These are phyloP conservation scores for Hippoglossus hippoglossus DNA, from an alignment of 2,797 vertebrate species.

Conservation along the genomic window DNA sequence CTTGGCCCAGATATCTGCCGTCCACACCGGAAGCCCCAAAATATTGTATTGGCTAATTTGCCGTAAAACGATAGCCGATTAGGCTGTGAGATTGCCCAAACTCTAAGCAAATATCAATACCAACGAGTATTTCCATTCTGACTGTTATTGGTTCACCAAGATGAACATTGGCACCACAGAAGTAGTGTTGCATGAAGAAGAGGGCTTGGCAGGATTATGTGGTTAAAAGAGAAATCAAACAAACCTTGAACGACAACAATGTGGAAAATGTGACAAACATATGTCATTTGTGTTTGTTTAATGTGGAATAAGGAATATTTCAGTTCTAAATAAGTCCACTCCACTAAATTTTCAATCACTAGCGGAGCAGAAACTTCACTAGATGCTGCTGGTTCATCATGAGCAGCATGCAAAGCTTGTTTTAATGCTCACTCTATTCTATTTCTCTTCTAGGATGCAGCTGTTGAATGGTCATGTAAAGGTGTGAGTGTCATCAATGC, in stretches of 20 bases:
- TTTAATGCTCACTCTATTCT: constrained; percentile 5
- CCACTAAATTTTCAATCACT: neutral
- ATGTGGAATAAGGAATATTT: neutral
- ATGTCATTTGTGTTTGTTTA: neutral
- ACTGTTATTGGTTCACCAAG: neutral
- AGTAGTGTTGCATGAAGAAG: too few species aligned
- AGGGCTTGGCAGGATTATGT: too few species aligned
- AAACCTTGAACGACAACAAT: too few species aligned
- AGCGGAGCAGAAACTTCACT: neutral
- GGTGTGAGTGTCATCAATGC: constrained; percentile 24
- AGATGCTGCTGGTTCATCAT: neutral
- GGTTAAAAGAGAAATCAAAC: too few species aligned
- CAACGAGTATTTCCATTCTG: neutral
- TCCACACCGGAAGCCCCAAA: too few species aligned
- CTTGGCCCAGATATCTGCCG: too few species aligned
- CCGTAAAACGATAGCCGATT: too few species aligned
- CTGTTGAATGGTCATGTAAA: constrained; percentile 34
- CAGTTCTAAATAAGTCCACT: neutral
- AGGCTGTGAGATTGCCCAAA: too few species aligned
- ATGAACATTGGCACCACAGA: neutral
- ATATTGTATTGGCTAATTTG: too few species aligned
- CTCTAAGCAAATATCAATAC: too few species aligned
- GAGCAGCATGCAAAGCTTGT: neutral
- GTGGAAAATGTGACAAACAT: too few species aligned
- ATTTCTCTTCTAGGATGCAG: constrained; percentile 21